Conservation (phyloP, 2,113 vertebrate genomes). For the Rhinopithecus roxellana region DNA sequence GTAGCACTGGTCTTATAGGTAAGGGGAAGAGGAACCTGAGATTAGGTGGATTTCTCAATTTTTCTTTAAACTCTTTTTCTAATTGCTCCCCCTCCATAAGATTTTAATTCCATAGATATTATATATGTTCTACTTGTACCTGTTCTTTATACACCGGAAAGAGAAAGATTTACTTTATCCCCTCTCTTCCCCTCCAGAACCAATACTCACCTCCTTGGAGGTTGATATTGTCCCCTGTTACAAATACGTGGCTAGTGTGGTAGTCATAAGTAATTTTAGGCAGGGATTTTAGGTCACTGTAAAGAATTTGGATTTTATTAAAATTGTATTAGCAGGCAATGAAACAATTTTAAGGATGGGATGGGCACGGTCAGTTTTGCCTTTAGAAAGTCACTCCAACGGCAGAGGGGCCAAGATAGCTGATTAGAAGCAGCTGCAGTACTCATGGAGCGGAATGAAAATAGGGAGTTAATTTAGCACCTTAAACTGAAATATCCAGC, state of each 20-base stretch:
- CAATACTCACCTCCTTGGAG: neutral
- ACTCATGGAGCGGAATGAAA: too few species aligned
- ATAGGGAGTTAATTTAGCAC: too few species aligned
- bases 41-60: neutral
- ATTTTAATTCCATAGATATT: neutral
- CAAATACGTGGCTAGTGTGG: neutral
- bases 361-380: neutral
- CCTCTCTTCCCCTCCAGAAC: neutral
- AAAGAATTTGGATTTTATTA: neutral
- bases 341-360: neutral
- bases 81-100: neutral
- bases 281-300: neutral
- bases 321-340: neutral
- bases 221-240: neutral
- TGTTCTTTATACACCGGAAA: neutral
- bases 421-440: too few species aligned
- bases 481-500: too few species aligned
- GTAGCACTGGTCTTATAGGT: neutral
- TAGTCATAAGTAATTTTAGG: neutral
- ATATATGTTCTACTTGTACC: neutral
- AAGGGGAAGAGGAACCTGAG: neutral
- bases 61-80: neutral
- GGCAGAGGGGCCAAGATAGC: too few species aligned
- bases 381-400: neutral
- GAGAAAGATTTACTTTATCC: neutral